A percentile compares a stretch with the other conserved stretches of the same genome.
Evolutionary conservation across 1,140 invertebrate species (phyloP).

Genomic region (Drosophila sucinea): DNA sequence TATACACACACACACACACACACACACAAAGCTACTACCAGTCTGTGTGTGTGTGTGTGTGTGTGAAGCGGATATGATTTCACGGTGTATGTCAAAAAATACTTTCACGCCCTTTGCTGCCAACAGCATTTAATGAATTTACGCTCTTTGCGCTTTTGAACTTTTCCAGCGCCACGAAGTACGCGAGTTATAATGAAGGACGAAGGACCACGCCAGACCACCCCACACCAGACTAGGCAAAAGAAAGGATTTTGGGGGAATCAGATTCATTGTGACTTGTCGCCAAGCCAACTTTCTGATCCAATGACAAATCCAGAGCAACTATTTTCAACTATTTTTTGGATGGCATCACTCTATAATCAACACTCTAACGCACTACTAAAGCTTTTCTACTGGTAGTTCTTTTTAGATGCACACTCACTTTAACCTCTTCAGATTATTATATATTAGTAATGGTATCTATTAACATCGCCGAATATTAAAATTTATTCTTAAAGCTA

Average conservation of each 20-base stretch:
- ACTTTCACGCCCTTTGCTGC: conserved; percentile 63
- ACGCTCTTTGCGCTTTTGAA: conserved; percentile 75
- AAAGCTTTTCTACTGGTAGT: too few relatives aligned
- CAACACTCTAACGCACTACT: too few relatives aligned
- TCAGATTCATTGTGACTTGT: not conserved
- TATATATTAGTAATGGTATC: too few relatives aligned
- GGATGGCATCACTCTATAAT: too few relatives aligned
- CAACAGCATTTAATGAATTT: conserved; percentile 69
- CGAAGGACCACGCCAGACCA: not conserved
- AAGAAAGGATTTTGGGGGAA: not conserved
- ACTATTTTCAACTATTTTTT: too few relatives aligned
- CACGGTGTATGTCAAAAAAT: conserved; percentile 55
- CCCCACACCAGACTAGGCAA: not conserved
- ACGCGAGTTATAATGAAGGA: conserved; percentile 15
- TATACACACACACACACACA: conserved; percentile 23
- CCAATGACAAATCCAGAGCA: too few relatives aligned
- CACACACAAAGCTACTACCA: not conserved
- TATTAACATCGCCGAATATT: too few relatives aligned
- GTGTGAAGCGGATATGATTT: conserved; percentile 53
- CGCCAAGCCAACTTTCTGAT: not conserved
- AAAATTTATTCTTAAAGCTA: too few relatives aligned
- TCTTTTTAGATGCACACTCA: too few relatives aligned
- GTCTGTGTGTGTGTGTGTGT: conserved; percentile 24
- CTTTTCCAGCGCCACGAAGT: conserved; percentile 43
- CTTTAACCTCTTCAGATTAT: too few relatives aligned